Percentiles rank a stretch among this genome's conserved stretches.
These are phyloP conservation scores for Neofelis nebulosa DNA, from an alignment of 2,113 vertebrate species.

Conservation along the genomic window DNA sequence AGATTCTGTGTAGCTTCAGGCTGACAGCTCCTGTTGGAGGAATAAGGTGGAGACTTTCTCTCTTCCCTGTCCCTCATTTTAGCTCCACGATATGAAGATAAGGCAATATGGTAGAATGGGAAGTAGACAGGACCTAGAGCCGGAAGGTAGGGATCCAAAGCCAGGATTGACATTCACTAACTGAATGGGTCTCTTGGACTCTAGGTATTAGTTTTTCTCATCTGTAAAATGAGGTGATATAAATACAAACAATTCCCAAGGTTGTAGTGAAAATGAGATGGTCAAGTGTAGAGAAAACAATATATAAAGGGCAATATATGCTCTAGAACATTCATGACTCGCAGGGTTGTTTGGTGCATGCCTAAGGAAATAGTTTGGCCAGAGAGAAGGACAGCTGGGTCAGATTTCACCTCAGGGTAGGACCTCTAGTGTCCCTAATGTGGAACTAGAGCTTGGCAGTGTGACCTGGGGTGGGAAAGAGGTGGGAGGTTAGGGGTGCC, in stretches of 20 bases:
- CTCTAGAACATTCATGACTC: rapidly evolving
- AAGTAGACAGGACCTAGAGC: not conserved
- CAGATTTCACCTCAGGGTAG: not conserved
- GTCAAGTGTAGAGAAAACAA: not conserved
- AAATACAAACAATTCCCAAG: not conserved
- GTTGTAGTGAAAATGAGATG: not conserved
- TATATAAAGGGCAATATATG: not conserved
- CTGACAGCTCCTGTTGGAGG: not conserved
- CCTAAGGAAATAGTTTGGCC: not conserved
- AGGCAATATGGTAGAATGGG: not conserved
- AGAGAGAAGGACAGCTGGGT: not conserved
- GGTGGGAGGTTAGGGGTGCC: not conserved
- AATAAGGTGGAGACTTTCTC: not conserved
- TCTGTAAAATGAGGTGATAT: not conserved
- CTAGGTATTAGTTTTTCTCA: not conserved
- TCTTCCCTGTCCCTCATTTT: not conserved
- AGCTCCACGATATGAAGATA: not conserved
- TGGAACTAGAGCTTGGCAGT: not conserved
- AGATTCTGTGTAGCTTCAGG: not conserved
- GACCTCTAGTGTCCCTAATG: not conserved
- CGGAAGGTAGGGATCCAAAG: not conserved
- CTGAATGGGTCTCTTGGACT: not conserved
- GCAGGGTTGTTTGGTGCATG: rapidly evolving
- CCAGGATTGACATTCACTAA: not conserved
- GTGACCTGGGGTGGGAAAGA: not conserved